Conservation (phyloP, 2,797 vertebrate species). For the Poeciliopsis presidionis region DNA sequence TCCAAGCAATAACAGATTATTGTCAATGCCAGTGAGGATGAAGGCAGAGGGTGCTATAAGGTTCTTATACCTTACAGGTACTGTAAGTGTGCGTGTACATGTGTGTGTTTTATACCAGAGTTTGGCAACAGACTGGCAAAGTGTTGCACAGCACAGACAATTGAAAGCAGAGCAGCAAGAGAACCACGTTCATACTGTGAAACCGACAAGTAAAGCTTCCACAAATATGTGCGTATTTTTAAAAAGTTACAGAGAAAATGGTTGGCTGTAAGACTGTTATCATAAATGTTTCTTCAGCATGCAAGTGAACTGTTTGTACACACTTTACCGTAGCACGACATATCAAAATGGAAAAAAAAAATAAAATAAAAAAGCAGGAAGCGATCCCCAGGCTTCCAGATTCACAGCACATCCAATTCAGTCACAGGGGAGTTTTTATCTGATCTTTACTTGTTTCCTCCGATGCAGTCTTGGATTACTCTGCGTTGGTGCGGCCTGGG, state of each 20-base stretch:
- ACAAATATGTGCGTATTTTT: conserved; percentile 48
- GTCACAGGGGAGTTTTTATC: conserved; percentile 19
- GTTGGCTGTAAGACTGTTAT: conserved; percentile 65
- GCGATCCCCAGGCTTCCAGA: background rate
- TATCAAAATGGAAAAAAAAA: background rate
- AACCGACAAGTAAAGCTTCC: conserved; percentile 50
- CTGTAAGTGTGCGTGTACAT: conserved; percentile 35
- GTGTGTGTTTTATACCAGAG: conserved; percentile 22
- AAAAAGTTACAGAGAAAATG: conserved; percentile 27
- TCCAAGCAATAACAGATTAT: conserved; percentile 76
- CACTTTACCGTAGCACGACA: conserved; percentile 33
- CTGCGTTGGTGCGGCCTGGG: background rate
- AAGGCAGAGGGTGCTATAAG: conserved; percentile 55
- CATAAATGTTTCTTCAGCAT: conserved; percentile 50
- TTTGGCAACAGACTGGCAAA: conserved; percentile 12
- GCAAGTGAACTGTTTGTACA: conserved; percentile 45
- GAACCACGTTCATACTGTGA: conserved; percentile 70
- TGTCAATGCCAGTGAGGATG: conserved; percentile 50
- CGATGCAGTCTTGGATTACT: conserved; percentile 5
- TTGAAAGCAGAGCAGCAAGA: conserved; percentile 32
- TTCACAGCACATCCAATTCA: conserved; percentile 43
- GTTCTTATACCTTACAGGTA: conserved; percentile 64
- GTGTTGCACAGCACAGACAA: conserved; percentile 24
- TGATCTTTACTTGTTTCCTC: conserved; percentile 4
- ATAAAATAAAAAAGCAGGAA: background rate